Evolutionary conservation across 1,140 invertebrate species (phyloP), one percentile per base, ranked within the genome.

Genomic region (Diplogasteroides magnus): DNA sequence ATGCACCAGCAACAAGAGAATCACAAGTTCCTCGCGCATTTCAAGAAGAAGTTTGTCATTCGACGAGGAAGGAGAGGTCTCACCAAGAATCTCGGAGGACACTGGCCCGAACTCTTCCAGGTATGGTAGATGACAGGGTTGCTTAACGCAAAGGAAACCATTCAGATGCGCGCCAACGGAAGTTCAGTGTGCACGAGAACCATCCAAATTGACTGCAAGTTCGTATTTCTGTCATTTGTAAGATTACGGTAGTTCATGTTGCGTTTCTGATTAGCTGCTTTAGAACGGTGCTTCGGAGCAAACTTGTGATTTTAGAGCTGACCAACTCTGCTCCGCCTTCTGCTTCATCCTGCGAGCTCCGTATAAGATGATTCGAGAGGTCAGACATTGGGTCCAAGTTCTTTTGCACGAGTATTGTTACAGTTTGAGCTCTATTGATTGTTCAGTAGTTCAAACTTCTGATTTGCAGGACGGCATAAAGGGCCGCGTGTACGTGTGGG

Each of bases 21-120:
- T 85, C 87, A 97, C 27, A 98, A 98, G 85, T 98, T 99, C 82
- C 89, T 99, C 86, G 91, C 95, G 0, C 95, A 98, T 84, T 99
- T 98, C 84, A 92, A 96, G 80, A 86, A 90, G 66, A 91, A 94
- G 82, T 97, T 98, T 84, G 89, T 98, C 19, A 97, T 98, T 61
- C 90, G 91, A 76, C 88, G 89, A 72, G 96, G 94, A 28, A 71
- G 74, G 29, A 64, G 68, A 61, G 73, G 23, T 84, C 64, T 73
- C 28, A 73, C 72, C 69, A 70, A 67, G 76, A 69, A 74, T 69
- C 63, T 86, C 64, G 68, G 85, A 84, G 87, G 87, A 59, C 82
- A 85, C 29, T 87, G 87, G 61, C 91, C 95, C 1, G 92, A 97
- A 84, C 89, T 99, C 82, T 98, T 91, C 85, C 94, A 98, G 28